These are phyloP conservation scores for Ginglymostoma cirratum DNA, from an alignment of 2,113 vertebrate genomes.

Conservation along the genomic window DNA sequence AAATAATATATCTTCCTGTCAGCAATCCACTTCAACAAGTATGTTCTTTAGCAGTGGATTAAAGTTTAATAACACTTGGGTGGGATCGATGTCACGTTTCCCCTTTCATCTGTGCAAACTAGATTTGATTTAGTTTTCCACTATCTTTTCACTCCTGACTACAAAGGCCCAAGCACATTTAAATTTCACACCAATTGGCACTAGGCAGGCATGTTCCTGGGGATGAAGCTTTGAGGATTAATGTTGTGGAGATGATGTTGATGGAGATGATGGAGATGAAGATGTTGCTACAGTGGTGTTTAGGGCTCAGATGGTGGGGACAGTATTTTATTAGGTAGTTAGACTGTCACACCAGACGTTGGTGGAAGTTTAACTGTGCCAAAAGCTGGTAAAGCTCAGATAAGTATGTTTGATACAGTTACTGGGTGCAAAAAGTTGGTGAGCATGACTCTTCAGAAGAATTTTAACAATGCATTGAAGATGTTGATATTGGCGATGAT, in stretches of 20 bases:
- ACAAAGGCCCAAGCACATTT: background rate
- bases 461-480: background rate
- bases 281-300: background rate
- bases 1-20: background rate
- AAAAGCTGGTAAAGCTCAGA: background rate
- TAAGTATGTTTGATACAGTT: background rate
- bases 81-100: background rate
- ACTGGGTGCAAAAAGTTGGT: background rate
- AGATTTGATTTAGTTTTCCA: background rate
- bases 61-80: background rate
- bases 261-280: no score
- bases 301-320: background rate
- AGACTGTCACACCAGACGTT: background rate
- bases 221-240: background rate
- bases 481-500: background rate
- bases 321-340: background rate
- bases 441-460: background rate
- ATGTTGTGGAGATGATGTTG: background rate
- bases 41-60: background rate
- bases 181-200: background rate
- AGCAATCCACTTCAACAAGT: background rate
- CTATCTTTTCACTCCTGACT: background rate
- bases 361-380: background rate
- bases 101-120: background rate
- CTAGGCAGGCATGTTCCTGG: background rate